Percentiles rank a stretch among this genome's conserved stretches.
Conservation (phyloP, 2,797 vertebrate species). For the Lepus townsendii region DNA sequence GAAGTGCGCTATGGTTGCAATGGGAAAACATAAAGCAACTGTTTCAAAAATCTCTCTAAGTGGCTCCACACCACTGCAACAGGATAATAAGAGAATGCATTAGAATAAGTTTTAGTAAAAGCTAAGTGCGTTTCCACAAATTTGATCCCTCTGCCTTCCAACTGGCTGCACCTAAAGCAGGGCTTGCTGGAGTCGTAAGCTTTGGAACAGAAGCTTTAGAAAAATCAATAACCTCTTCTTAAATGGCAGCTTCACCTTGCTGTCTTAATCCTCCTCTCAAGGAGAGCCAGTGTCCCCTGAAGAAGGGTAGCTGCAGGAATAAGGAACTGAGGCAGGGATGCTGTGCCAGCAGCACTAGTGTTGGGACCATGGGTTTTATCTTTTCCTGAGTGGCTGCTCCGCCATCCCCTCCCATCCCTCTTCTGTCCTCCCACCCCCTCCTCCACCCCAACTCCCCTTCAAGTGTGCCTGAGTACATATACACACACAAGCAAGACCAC, state of each 20-base stretch:
- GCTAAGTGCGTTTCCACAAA: constrained; percentile 58
- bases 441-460: neutral
- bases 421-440: too few relatives aligned
- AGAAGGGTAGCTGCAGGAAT: neutral
- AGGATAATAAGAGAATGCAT: constrained; percentile 39
- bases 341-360: neutral
- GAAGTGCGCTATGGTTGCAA: neutral
- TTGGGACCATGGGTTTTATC: rapidly evolving
- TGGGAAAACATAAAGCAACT: neutral
- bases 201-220: constrained; percentile 58
- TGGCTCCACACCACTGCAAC: neutral
- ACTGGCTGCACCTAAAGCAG: constrained; percentile 12
- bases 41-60: constrained; percentile 11
- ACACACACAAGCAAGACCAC: neutral
- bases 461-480: rapidly evolving
- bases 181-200: neutral
- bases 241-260: neutral
- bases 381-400: neutral
- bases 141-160: constrained; percentile 50
- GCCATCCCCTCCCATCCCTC: neutral
- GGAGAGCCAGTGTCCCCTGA: neutral
- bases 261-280: neutral
- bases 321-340: neutral
- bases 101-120: constrained; percentile 51
- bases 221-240: constrained; percentile 46